A percentile compares a stretch with the other conserved stretches of the same genome.
phyloP scores from a whole-genome alignment of 2,888 invertebrate genomes.

The Synergus japonicus region DNA sequence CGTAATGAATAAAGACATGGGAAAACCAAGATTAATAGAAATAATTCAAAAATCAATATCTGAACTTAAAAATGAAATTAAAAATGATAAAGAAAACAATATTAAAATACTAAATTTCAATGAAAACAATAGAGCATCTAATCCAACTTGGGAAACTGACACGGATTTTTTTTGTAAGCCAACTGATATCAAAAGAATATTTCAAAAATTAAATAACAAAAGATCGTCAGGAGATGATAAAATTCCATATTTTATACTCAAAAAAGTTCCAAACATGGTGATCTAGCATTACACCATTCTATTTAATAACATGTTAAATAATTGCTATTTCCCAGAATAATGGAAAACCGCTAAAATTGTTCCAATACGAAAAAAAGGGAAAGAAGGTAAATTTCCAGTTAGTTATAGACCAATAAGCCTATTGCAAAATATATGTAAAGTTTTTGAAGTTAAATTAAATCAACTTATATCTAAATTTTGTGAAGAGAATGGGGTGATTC shows the following conservation, averaged over 20 bases:
- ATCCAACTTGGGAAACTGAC: neutral
- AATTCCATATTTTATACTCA: conserved; percentile 45
- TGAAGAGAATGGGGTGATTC: conserved; percentile 45
- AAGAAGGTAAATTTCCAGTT: conserved; percentile 33
- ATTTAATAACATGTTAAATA: conserved; percentile 57
- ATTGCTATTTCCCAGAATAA: conserved; percentile 58
- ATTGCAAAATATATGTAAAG: conserved; percentile 58
- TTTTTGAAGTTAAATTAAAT: conserved; percentile 56
- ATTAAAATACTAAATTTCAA: neutral
- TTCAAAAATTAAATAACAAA: conserved; percentile 51
- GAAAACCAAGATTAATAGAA: neutral
- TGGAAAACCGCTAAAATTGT: conserved; percentile 60
- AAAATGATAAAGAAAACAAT: neutral
- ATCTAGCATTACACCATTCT: conserved; percentile 40
- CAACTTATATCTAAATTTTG: conserved; percentile 28
- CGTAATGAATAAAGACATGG: neutral
- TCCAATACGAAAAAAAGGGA: conserved; percentile 49
- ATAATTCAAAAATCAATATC: neutral
- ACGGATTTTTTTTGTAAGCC: conserved; percentile 25
- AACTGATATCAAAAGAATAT: conserved; percentile 17
- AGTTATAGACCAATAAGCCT: conserved; percentile 59
- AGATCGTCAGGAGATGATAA: conserved; percentile 50
- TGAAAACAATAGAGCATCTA: conserved; percentile 22
- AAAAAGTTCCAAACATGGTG: conserved; percentile 39
- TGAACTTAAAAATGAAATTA: neutral